phyloP scores from a whole-genome alignment of 2,888 invertebrate genomes.

The Catocala fraxini region DNA sequence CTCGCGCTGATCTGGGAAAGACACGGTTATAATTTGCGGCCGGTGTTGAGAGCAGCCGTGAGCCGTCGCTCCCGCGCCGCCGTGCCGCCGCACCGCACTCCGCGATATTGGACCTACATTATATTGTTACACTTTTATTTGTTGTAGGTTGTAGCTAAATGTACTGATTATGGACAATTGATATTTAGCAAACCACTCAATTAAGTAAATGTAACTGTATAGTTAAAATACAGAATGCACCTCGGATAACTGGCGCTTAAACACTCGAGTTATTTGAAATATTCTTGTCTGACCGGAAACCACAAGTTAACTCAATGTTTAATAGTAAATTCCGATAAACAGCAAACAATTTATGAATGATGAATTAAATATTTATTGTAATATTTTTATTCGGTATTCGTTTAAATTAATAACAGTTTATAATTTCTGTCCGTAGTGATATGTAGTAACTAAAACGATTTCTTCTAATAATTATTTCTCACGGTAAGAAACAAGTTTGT shows the following conservation, averaged over 20 bases:
- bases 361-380: background rate
- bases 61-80: background rate
- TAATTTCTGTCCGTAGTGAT: background rate
- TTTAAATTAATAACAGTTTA: background rate
- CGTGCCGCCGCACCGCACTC: background rate
- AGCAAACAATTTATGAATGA: constrained; percentile 3
- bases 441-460: background rate
- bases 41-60: constrained; percentile 17
- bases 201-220: too few relatives aligned
- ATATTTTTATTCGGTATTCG: background rate
- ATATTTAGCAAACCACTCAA: too few relatives aligned
- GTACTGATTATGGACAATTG: too few relatives aligned
- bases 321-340: background rate
- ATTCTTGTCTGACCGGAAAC: constrained; percentile 10
- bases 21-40: constrained; percentile 40
- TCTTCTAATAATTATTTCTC: background rate
- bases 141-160: background rate
- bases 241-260: background rate
- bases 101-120: background rate
- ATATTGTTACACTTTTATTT: background rate
- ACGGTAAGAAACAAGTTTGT: background rate
- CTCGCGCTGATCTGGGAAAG: constrained; percentile 59
- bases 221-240: too few relatives aligned
- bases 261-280: constrained; percentile 1
- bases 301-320: background rate